Evolutionary conservation across 2,797 vertebrate genomes (phyloP).

Genomic region (Parambassis ranga): DNA sequence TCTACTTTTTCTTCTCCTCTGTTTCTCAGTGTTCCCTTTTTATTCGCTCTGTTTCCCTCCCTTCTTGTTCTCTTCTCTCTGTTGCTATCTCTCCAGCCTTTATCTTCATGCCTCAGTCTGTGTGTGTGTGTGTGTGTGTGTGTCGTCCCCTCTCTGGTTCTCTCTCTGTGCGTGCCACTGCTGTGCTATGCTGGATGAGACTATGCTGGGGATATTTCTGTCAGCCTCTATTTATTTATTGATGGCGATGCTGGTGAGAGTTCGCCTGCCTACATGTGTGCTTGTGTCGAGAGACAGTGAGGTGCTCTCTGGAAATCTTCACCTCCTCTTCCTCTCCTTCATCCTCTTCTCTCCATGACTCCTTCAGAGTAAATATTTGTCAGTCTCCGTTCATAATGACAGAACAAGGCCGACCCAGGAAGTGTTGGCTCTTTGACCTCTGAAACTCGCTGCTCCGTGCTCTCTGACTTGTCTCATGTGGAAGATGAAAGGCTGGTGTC

Average conservation of each 20-base stretch:
- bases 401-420: slow-evolving; percentile 39
- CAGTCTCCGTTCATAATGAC: slow-evolving; percentile 42
- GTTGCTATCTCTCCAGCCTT: slow-evolving; percentile 42
- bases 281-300: slow-evolving; percentile 56
- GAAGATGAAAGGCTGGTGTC: slow-evolving; percentile 49
- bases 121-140: slow-evolving; percentile 14
- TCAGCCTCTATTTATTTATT: slow-evolving; percentile 81
- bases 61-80: slow-evolving; percentile 30
- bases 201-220: slow-evolving; percentile 77
- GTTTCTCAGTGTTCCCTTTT: slow-evolving; percentile 15
- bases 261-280: slow-evolving; percentile 68
- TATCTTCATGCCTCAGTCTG: slow-evolving; percentile 41
- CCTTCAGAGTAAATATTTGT: slow-evolving; percentile 62
- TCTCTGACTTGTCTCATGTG: slow-evolving; percentile 34
- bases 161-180: slow-evolving; percentile 60
- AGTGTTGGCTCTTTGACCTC: slow-evolving; percentile 58
- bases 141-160: slow-evolving; percentile 45
- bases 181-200: slow-evolving; percentile 51
- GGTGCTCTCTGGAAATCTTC: slow-evolving; percentile 51
- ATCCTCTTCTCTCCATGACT: background rate
- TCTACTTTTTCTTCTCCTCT: background rate
- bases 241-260: slow-evolving; percentile 74
- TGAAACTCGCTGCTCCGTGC: slow-evolving; percentile 2
- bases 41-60: slow-evolving; percentile 41
- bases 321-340: slow-evolving; percentile 19